Percentiles rank a stretch among this genome's conserved stretches.
Conservation (phyloP, 2,888 invertebrate species). For the Coelopa pilipes region DNA sequence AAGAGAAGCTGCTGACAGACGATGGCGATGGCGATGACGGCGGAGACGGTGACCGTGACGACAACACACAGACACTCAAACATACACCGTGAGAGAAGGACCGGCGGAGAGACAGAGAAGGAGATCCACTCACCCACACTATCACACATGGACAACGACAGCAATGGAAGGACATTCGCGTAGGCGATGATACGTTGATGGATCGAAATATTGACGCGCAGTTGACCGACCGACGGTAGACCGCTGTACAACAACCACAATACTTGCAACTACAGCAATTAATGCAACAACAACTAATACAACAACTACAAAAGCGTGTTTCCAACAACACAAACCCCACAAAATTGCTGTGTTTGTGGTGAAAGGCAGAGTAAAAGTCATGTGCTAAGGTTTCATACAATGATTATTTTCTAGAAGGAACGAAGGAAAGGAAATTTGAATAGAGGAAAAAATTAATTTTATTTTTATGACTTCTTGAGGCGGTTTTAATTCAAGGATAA, state of each 20-base stretch:
- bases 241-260: neutral
- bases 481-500: neutral
- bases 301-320: neutral
- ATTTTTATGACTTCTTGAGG: neutral
- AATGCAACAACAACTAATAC: too few relatives aligned
- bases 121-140: neutral
- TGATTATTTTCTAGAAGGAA: too few relatives aligned
- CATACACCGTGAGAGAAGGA: too few relatives aligned
- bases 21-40: too few relatives aligned
- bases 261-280: too few relatives aligned
- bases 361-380: too few relatives aligned
- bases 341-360: conserved; percentile 35
- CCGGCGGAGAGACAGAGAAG: too few relatives aligned
- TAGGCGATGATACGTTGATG: conserved; percentile 9
- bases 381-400: too few relatives aligned
- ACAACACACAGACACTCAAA: too few relatives aligned
- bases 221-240: conserved; percentile 6
- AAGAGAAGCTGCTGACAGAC: too few relatives aligned
- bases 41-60: too few relatives aligned
- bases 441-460: neutral
- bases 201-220: conserved; percentile 1
- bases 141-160: neutral
- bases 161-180: neutral
- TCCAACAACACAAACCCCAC: conserved; percentile 26
- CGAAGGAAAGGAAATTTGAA: neutral